phyloP scores from a whole-genome alignment of 2,888 invertebrate species.

The Drosophila subsilvestris region DNA sequence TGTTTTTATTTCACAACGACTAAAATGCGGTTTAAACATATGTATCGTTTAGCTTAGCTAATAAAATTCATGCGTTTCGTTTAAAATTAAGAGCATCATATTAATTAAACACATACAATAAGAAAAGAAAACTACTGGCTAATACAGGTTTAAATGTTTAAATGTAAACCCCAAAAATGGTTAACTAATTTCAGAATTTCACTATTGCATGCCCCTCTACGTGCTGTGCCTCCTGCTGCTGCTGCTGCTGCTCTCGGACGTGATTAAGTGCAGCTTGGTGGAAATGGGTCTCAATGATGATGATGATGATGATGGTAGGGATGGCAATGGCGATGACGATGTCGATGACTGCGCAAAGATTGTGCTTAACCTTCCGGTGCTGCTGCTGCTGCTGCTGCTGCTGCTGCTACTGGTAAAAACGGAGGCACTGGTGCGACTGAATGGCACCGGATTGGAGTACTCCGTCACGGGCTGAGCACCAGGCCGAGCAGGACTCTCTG shows the following conservation, averaged over 20 bases:
- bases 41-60: constrained; percentile 63
- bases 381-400: constrained; percentile 23
- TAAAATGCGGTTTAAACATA: constrained; percentile 68
- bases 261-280: constrained; percentile 78
- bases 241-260: constrained; percentile 51
- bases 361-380: constrained; percentile 31
- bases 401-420: constrained; percentile 29
- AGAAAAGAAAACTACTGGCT: constrained; percentile 49
- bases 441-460: constrained; percentile 59
- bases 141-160: constrained; percentile 62
- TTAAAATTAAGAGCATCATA: constrained; percentile 68
- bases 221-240: constrained; percentile 47
- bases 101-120: constrained; percentile 21
- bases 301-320: constrained; percentile 58
- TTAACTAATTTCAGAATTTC: constrained; percentile 59
- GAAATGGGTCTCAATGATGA: constrained; percentile 75
- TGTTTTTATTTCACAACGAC: constrained; percentile 72
- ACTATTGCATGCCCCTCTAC: constrained; percentile 46
- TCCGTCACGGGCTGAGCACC: constrained; percentile 69
- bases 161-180: constrained; percentile 63
- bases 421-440: constrained; percentile 34
- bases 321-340: constrained; percentile 50
- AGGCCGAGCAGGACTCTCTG: constrained; percentile 58
- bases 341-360: constrained; percentile 46
- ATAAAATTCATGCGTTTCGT: constrained; percentile 57